Evolutionary conservation across 2,797 vertebrate species (phyloP).

Genomic region (Sebastes goodei): DNA sequence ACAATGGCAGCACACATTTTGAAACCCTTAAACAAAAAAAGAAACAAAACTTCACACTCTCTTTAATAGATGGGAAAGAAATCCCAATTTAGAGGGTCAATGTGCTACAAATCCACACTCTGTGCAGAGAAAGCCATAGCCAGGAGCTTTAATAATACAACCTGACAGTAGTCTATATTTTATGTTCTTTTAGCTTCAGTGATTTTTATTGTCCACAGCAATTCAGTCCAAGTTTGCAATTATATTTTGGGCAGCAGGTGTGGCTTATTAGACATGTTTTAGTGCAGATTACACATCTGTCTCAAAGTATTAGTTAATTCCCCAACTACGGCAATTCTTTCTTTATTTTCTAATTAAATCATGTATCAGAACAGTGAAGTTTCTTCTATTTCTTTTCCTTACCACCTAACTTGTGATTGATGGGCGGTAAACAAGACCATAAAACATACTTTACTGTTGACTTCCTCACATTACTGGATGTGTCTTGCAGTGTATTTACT

Average conservation of each 20-base stretch:
- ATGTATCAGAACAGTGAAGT: neutral
- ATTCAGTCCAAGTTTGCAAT: constrained; percentile 2
- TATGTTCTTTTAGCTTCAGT: neutral
- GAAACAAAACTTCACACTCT: neutral
- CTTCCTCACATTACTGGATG: neutral
- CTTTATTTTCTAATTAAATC: neutral
- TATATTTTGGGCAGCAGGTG: neutral
- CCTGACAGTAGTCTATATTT: constrained; percentile 20
- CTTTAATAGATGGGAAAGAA: neutral
- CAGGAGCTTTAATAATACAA: constrained; percentile 37
- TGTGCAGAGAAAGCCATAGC: constrained; percentile 12
- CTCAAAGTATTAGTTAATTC: neutral
- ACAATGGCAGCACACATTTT: neutral
- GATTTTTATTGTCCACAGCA: neutral
- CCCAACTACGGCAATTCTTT: neutral
- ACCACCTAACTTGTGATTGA: neutral
- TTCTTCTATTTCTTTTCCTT: neutral
- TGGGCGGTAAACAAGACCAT: neutral
- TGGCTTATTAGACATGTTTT: constrained; percentile 10
- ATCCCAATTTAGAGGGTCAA: constrained; percentile 45
- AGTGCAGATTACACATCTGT: neutral
- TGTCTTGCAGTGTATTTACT: neutral
- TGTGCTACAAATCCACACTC: constrained; percentile 54
- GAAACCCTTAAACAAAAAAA: neutral
- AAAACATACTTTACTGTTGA: neutral